Conservation (phyloP, 2,797 vertebrate species). For the Leucoraja ocellata region DNA sequence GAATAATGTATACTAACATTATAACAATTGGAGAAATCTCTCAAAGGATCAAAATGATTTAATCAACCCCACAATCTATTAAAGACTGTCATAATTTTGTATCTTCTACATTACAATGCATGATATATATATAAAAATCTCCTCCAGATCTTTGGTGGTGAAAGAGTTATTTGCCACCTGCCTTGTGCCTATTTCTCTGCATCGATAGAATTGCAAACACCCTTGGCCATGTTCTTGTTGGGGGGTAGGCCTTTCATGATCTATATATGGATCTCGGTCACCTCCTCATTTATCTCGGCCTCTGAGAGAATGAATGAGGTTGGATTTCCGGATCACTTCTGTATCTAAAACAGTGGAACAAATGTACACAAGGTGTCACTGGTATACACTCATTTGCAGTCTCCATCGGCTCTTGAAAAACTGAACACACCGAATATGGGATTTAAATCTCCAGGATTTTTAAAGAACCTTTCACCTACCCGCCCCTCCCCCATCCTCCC, state of each 20-base stretch:
- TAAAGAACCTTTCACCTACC: too few species aligned
- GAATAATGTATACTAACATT: background rate
- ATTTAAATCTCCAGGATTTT: too few species aligned
- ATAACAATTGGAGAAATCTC: background rate
- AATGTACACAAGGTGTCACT: constrained; percentile 39
- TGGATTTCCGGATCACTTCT: background rate
- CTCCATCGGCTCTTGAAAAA: background rate
- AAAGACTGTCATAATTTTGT: background rate
- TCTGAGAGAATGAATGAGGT: background rate
- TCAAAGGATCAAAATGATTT: background rate
- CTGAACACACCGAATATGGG: too few species aligned
- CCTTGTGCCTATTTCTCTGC: background rate
- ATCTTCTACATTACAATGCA: background rate
- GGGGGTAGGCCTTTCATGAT: background rate
- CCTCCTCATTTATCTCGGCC: background rate
- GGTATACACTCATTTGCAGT: constrained; percentile 27
- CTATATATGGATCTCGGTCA: background rate
- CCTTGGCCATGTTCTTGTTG: background rate
- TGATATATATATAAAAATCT: too few species aligned
- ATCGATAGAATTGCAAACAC: background rate
- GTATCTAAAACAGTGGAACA: background rate
- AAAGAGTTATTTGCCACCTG: background rate
- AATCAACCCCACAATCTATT: too few species aligned
- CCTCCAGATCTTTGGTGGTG: background rate
- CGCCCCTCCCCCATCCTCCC: too few species aligned